phyloP scores from a whole-genome alignment of 2,888 invertebrate species.

The Metopia argyrocephala region DNA sequence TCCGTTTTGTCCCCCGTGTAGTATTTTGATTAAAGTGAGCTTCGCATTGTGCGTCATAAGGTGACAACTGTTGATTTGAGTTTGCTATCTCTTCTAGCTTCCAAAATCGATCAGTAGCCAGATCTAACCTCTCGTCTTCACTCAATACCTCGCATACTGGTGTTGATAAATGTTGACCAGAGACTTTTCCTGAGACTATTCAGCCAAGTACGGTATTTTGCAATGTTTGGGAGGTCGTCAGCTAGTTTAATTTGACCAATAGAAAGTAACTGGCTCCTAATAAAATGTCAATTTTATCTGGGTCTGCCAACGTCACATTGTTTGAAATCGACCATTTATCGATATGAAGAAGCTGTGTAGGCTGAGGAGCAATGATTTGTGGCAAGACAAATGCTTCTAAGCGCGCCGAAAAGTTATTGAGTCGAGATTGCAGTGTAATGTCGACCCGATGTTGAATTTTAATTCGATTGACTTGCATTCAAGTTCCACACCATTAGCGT shows the following conservation, averaged over 20 bases:
- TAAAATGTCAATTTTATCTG: no score
- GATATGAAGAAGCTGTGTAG: no score
- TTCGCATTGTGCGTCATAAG: not conserved
- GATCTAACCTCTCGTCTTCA: not conserved
- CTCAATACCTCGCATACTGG: not conserved
- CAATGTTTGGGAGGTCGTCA: no score
- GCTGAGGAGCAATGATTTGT: no score
- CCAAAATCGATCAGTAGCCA: not conserved
- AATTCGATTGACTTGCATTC: not conserved
- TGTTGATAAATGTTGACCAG: not conserved
- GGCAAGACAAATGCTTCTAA: not conserved
- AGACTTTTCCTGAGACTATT: not conserved
- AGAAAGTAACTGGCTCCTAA: no score
- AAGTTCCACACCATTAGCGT: not conserved
- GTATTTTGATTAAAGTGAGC: not conserved
- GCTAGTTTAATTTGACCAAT: no score
- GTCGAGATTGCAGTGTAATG: not conserved
- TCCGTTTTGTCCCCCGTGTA: not conserved
- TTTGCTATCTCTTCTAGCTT: not conserved
- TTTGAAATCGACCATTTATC: no score
- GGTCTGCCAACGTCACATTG: no score
- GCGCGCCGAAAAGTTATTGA: not conserved
- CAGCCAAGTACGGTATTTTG: not conserved
- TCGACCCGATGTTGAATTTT: not conserved
- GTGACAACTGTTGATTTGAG: not conserved